Base-by-base conservation (phyloP, 2,113 vertebrate species). In the Burhinus bistriatus region DNA sequence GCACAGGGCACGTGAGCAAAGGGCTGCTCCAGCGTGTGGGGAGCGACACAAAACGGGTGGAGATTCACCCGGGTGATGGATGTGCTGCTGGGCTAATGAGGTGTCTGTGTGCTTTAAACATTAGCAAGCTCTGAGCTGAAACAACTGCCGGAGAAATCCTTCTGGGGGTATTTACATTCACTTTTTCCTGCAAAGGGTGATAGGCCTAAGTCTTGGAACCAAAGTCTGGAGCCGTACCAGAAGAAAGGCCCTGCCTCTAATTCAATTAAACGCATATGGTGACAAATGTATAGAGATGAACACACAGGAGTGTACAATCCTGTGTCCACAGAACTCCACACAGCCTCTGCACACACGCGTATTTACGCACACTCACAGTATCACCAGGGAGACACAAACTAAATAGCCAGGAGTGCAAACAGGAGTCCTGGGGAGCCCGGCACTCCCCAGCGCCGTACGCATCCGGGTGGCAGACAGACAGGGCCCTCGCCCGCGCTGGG, bases 301-400 rank as follows among this genome's bases (percentile, higher is more conserved):
- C 82, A 3, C 5, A 30, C 29, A 7, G 2, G 0, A 5, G 47
- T 0, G 36, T 26, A 5, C n/a, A 21, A 6, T 3, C n/a, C 62
- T 9, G 0, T 3, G 23, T 2, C 29, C 66, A 15, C 68, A 15
- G 9, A 66, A 15, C 64, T 7, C 79, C 32, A 7, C 21, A 4
- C 22, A 4, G 7, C 45, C 85, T 7, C 69, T 62, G 69, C 55
- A 32, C 71, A 8, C 0, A 2, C 1, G 7, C 4, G 1, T 2
- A 8, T 26, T 40, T 8, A 29, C 8, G 1, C 58, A 16, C 57
- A 6, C 42, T 5, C 30, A 2, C 1, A 2, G 47, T 3, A 2
- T 7, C 36, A 8, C 17, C 15, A 0, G 11, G 23, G 26, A 61
- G 36, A 23, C 21, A 32, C 12, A 10, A 27, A 40, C 14, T 3